Base-by-base conservation (phyloP, 64 coral and sea anemone species). In the Trachythela sp. region DNA sequence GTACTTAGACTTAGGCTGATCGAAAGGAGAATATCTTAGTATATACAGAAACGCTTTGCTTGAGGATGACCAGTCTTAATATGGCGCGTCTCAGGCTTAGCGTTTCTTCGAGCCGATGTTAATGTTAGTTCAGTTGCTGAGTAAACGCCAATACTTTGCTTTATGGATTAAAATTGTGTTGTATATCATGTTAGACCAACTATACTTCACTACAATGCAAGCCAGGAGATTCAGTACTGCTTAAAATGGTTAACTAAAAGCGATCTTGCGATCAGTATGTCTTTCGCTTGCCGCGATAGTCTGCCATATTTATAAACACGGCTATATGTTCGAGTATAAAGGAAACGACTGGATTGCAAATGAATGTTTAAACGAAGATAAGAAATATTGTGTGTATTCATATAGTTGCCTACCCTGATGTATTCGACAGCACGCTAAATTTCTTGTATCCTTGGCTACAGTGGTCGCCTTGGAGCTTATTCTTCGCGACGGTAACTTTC, bases 361-460 rank as follows among this genome's bases (percentile, higher is more conserved):
- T n/a, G 20, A 64, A 64, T 64, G 56, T 6, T 27, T 20, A 22
- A 45, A 11, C 42, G 42, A 45, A 64, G 56, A 22, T 64, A 64
- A 24, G 56, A 64, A 64, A 64, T 20, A 64, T 24, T 64, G 56
- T 5, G 56, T 64, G 22, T 34, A 80, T 80, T 80, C 37, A 39
- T 80, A 37, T 45, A 11, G 42, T 45, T 45, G 75, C 75, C 75
- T 80, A 80, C 75, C 75, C 75, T 80, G 14, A 34, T 37, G 15
- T 20, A 80, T 80, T 80, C 75, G 30, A 80, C 75, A 39, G 32
- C 75, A 39, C 75, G 75, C 75, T 80, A 80, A 80, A 80, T 39
- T 80, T 80, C 33, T 80, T 80, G 75, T 80, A 80, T 80, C 75
- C 75, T 80, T 80, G 75, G 75, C 75, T 80, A 80, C 75, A 80